Conservation (phyloP, 2,113 vertebrate genomes). For the Pionites leucogaster region DNA sequence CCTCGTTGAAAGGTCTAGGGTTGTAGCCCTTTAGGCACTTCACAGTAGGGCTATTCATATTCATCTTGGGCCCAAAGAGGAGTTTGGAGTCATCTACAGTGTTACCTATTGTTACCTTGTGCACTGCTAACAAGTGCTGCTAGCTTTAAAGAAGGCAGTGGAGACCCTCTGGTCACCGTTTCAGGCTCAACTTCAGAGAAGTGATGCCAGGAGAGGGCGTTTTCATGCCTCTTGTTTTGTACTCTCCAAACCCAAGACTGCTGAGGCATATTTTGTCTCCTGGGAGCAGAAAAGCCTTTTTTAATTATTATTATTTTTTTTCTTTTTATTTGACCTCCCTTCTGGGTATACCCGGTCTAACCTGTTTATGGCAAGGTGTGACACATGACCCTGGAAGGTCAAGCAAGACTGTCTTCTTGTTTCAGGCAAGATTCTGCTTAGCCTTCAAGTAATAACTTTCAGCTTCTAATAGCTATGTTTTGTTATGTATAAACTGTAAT, state of each 20-base stretch:
- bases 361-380: background rate
- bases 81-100: background rate
- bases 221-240: background rate
- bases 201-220: background rate
- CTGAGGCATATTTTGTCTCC: background rate
- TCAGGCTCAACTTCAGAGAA: background rate
- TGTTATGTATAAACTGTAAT: background rate
- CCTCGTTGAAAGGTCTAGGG: background rate
- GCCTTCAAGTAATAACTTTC: background rate
- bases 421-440: background rate
- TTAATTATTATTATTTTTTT: background rate
- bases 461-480: background rate
- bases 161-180: background rate
- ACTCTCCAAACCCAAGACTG: background rate
- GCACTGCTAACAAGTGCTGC: background rate
- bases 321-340: background rate
- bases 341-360: background rate
- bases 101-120: background rate
- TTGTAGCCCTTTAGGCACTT: background rate
- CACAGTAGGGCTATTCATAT: background rate
- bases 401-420: background rate
- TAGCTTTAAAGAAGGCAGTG: background rate
- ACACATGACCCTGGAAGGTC: background rate
- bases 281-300: fast-evolving
- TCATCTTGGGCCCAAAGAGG: background rate